phyloP scores from a whole-genome alignment of 1,140 invertebrate species.

The Neomicropteryx cornuta region DNA sequence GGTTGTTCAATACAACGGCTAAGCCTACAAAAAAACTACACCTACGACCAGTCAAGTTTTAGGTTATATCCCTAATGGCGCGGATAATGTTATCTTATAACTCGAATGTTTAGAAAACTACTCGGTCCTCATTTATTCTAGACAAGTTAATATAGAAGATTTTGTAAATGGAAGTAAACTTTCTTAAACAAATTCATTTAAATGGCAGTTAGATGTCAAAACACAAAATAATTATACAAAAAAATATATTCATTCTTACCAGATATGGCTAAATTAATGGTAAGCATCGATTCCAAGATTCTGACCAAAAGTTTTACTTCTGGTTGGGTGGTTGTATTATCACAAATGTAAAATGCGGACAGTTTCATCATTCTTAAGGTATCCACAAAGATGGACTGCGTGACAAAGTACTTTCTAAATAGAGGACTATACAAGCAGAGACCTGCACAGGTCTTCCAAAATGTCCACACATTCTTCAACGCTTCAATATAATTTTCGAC shows the following conservation, averaged over 20 bases:
- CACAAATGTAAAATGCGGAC: conserved; percentile 23
- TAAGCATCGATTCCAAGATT: conserved; percentile 31
- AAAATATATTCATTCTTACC: conserved; percentile 20
- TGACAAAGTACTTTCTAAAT: conserved; percentile 36
- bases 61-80: too few species aligned
- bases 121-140: too few species aligned
- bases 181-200: too few species aligned
- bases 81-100: too few species aligned
- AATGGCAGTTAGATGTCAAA: not conserved
- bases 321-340: conserved; percentile 10
- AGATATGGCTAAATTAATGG: conserved; percentile 30
- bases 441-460: conserved; percentile 46
- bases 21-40: too few species aligned
- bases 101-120: too few species aligned
- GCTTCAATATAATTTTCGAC: conserved; percentile 22
- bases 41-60: too few species aligned
- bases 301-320: conserved; percentile 24
- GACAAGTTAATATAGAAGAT: too few species aligned
- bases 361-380: conserved; percentile 30
- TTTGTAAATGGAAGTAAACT: too few species aligned
- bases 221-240: conserved; percentile 3
- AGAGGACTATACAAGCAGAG: conserved; percentile 45
- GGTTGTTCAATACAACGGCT: too few species aligned
- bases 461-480: conserved; percentile 28
- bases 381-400: conserved; percentile 22